Base-by-base conservation (phyloP, 2,797 vertebrate species). In the Sebastes steindachneri region DNA sequence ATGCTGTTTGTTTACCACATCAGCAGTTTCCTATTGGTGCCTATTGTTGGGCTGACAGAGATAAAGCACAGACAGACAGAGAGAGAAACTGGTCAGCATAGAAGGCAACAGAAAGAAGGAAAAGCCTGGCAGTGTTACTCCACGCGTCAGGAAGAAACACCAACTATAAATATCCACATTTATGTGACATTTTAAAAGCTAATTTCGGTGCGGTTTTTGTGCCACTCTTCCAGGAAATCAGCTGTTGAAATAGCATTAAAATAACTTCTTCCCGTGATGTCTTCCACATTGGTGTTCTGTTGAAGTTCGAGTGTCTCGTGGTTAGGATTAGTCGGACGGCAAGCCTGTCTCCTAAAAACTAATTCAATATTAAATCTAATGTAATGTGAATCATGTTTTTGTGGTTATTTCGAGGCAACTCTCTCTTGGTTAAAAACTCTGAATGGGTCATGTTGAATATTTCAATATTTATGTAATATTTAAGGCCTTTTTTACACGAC, bases 11-110 rank as follows among this genome's bases (percentile, higher is more conserved):
- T 86, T 86, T 85, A 70, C 80, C 9, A 7, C 72, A 85, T 93
- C 89, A 92, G 90, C 92, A 85, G 48, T 93, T 90, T 88, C 41
- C 80, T 37, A 35, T 75, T 45, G 70, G 60, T 9, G 28, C 67
- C 82, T 21, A 54, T 91, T 92, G 89, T 93, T 79, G n/a, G 10
- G 9, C 19, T 26, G 80, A 79, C 41, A 7, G 1, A 72, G 80
- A 83, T 79, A 79, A 76, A 84, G 75, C 77, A 51, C 37, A 28
- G 55, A 68, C 70, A 17, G 25, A 41, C 62, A 74, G 55, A 59
- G 58, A 51, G 21, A 31, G 68, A 71, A 71, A 79, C 33, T 48
- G 77, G 86, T 89, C 79, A 91, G 86, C 84, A 87, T 51, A 60
- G 88, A 90, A 81, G 48, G 65, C 68, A 12, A 72, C 69, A 83